Evolutionary conservation across 2,888 invertebrate genomes (phyloP).

Genomic region (Hetaerina titia): DNA sequence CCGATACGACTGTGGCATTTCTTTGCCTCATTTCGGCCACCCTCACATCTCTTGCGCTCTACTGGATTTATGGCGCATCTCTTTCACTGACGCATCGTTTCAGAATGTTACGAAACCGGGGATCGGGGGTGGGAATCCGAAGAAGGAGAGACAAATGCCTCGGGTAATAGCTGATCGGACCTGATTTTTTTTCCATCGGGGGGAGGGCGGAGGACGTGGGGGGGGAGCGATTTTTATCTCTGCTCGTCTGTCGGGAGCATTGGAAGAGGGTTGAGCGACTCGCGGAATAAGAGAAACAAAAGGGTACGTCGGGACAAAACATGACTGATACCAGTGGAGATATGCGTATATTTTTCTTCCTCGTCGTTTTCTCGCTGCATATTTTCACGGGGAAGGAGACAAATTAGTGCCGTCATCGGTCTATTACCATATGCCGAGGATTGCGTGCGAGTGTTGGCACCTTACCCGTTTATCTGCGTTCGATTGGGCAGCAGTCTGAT

Average conservation of each 20-base stretch:
- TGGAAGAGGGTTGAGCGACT: neutral
- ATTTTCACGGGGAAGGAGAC: constrained; percentile 23
- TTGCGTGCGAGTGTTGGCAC: neutral
- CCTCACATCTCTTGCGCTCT: neutral
- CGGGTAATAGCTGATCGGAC: neutral
- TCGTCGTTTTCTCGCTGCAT: neutral
- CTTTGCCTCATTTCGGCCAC: neutral
- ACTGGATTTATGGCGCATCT: neutral
- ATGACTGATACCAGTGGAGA: constrained; percentile 44
- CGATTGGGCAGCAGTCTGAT: neutral
- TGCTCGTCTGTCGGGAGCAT: neutral
- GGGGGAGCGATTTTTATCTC: neutral
- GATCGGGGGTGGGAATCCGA: too few relatives aligned
- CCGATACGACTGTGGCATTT: too few relatives aligned
- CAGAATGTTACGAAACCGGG: neutral
- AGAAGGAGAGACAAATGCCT: neutral
- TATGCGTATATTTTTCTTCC: neutral
- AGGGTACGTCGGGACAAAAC: neutral
- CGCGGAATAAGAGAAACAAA: neutral
- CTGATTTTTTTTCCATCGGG: neutral
- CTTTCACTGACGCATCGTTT: neutral
- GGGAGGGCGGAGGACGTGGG: neutral
- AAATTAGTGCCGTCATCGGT: constrained; percentile 45
- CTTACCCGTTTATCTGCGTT: constrained; percentile 44
- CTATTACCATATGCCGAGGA: neutral